Evolutionary conservation across 2,888 invertebrate species (phyloP), one percentile per base, ranked within the genome.

Genomic region (Arrhopalites spinosus): DNA sequence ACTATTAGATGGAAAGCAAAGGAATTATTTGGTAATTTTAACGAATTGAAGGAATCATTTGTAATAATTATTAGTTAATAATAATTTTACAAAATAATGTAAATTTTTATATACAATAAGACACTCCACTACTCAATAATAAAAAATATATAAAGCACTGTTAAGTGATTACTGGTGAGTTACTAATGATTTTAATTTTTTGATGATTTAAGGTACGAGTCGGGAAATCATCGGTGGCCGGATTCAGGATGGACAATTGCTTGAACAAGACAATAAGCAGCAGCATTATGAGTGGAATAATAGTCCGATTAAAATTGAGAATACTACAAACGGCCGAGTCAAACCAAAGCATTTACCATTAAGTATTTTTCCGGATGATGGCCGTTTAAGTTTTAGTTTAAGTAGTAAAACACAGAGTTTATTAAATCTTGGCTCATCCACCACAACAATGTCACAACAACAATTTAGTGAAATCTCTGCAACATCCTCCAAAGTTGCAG

Each of bases 361-460:
- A 36, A 74, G 74, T 74, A 67, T 74, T 43, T 74, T 74, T 50
- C 56, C 64, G 13, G 66, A 69, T 29, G 47, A 47, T 15, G 76
- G 72, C n/a, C 53, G 64, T 25, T 53, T 66, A 20, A 59, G 53
- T 47, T 64, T 30, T 59, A 72, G 71, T 76, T 71, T 71, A 29
- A 73, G 50, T 73, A 59, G 53, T 29, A 79, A 79, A 71, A 76
- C 79, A 63, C 77, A 74, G 64, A 77, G 79, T 56, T 75, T 79
- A 74, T 63, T 74, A 69, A 77, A 79, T 75, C 75, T 78, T 25
- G 78, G 75, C 45, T 72, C 75, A 23, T 59, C 73, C 23, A 56
- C 68, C 1, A 59, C 23, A 13, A 50, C 56, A 53, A 36, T 43
- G 45, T 17, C 43, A 20, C 74, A 25, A n/a, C 29, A n/a, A 7